phyloP scores from a whole-genome alignment of 2,888 invertebrate species.

The Pachydiplax longipennis region DNA sequence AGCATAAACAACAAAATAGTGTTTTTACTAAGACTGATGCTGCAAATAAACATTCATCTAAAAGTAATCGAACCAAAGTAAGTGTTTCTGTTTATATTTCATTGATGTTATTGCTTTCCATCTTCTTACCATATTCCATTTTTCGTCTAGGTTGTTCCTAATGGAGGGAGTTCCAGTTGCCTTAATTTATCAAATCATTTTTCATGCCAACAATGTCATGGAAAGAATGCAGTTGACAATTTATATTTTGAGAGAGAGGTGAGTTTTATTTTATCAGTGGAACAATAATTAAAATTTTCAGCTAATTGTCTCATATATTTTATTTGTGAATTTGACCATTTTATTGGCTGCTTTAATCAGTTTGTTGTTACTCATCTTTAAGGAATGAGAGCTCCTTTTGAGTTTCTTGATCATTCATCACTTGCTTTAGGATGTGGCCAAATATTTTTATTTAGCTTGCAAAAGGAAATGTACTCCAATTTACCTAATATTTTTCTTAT shows the following conservation, averaged over 20 bases:
- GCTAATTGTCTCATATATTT: not conserved
- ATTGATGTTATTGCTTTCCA: not conserved
- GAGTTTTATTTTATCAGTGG: not conserved
- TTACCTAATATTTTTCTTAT: no score
- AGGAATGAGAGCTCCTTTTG: no score
- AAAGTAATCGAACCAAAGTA: not conserved
- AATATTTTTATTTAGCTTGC: not conserved
- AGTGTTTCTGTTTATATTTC: not conserved
- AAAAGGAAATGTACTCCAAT: not conserved
- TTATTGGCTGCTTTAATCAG: not conserved
- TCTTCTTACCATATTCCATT: not conserved
- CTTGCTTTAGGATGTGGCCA: no score
- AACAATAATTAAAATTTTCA: not conserved
- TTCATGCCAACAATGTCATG: slow-evolving; percentile 17
- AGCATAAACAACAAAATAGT: slow-evolving; percentile 7
- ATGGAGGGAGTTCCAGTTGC: slow-evolving; percentile 25
- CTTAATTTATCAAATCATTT: not conserved
- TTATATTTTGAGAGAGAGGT: slow-evolving; percentile 26
- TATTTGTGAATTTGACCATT: not conserved
- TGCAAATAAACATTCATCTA: not conserved
- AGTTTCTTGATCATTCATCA: no score
- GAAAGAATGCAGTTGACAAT: not conserved
- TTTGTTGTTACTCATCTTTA: no score
- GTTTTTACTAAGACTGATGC: not conserved
- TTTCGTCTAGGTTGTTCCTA: not conserved